Evolutionary conservation across 2,888 invertebrate genomes (phyloP), one percentile per base, ranked within the genome.

Genomic region (Mactromeris polynyma): DNA sequence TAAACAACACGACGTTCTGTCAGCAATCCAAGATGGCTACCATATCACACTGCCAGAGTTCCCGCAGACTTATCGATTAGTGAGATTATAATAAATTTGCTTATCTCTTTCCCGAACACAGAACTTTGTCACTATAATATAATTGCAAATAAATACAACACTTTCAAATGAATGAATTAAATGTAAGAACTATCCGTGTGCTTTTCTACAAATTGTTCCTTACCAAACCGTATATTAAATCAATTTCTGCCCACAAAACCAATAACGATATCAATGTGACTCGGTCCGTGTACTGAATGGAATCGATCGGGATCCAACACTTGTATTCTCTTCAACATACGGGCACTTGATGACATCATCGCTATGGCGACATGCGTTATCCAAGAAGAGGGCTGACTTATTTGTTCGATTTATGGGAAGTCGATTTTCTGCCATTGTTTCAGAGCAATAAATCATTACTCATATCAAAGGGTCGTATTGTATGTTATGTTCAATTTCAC

Each of bases 301-400:
- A 36, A 73, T 73, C 36, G 73, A 73, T 73, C 33, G 33, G 58
- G 51, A 83, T 87, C 17, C 36, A 33, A 40, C 40, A 82, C 79
- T 64, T 77, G 82, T 81, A 86, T 85, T 87, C 86, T 54, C 86
- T 81, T 89, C 64, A 7, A 31, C 87, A 92, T 90, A 89, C 90
- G 90, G 90, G 90, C 84, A 64, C 83, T 42, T 80, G 89, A 51
- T 95, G 94, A 95, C 94, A 93, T 95, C 94, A 95, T 95, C 91
- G 46, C 94, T 93, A 95, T 95, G 94, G 93, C 84, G 91, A 95
- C 94, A 92, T 93, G 86, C 92, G 92, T 90, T 88, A 88, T 93
- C 93, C 93, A 90, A 90, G 89, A 90, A 81, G 81, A 85, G 79
- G 73, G 73, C 33, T 73, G 73, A 73, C 73, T 73, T 73, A 73